Conservation (phyloP, 2,888 invertebrate species). For the Nasonia oneida region DNA sequence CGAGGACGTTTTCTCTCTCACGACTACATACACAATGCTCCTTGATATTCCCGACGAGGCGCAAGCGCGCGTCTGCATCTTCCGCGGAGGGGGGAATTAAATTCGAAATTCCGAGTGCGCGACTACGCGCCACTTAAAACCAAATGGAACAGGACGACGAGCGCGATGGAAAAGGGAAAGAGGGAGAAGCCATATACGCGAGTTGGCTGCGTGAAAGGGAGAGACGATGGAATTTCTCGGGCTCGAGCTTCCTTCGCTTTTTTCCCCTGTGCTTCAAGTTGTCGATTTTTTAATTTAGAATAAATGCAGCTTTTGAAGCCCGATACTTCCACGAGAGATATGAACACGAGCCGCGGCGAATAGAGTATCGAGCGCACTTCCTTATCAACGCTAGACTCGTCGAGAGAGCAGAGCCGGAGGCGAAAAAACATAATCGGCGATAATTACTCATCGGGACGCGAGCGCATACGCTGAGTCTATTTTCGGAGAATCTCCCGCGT, state of each 20-base stretch:
- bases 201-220: slow-evolving; percentile 7
- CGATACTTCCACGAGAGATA: too few relatives aligned
- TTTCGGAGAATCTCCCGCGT: background rate
- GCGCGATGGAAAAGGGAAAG: slow-evolving; percentile 24
- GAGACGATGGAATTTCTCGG: background rate
- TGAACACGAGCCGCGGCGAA: too few relatives aligned
- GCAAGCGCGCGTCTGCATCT: slow-evolving; percentile 59
- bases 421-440: too few relatives aligned
- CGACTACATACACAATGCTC: slow-evolving; percentile 22
- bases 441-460: too few relatives aligned
- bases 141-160: slow-evolving; percentile 18
- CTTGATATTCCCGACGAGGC: slow-evolving; percentile 70
- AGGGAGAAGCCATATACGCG: slow-evolving; percentile 31
- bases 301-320: too few relatives aligned
- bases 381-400: too few relatives aligned
- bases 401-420: too few relatives aligned
- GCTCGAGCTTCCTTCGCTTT: background rate
- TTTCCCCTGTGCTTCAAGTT: background rate
- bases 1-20: slow-evolving; percentile 47
- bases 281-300: background rate
- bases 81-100: slow-evolving; percentile 65
- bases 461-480: background rate
- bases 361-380: too few relatives aligned
- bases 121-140: slow-evolving; percentile 37
- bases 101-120: slow-evolving; percentile 66